Evolutionary conservation across 2,888 invertebrate genomes (phyloP).

Genomic region (Diogma glabrata): DNA sequence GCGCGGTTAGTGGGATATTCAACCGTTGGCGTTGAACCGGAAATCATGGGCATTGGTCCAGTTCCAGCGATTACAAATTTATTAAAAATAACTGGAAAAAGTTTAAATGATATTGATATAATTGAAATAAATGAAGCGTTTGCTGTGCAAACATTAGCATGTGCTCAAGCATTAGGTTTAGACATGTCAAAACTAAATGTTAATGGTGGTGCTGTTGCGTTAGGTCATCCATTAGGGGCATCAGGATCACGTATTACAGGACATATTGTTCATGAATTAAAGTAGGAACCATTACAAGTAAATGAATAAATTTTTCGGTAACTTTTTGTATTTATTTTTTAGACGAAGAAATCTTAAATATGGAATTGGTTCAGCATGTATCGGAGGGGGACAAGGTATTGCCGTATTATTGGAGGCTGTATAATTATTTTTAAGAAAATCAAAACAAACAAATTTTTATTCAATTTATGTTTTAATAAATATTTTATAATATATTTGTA

Average conservation of each 20-base stretch:
- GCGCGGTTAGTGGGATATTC: slow-evolving; percentile 86
- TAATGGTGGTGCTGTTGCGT: slow-evolving; percentile 90
- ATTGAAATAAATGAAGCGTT: slow-evolving; percentile 99
- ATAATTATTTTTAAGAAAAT: too few species aligned
- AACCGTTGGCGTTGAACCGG: slow-evolving; percentile 54
- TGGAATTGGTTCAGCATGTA: slow-evolving; percentile 92
- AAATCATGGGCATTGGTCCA: slow-evolving; percentile 97
- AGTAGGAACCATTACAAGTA: slow-evolving; percentile 40
- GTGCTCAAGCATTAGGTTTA: slow-evolving; percentile 76
- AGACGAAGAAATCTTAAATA: too few species aligned
- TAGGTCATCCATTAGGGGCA: slow-evolving; percentile 96
- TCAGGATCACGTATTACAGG: slow-evolving; percentile 86
- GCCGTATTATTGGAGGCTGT: slow-evolving; percentile 77
- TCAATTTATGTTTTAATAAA: too few species aligned
- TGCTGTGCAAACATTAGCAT: slow-evolving; percentile 86
- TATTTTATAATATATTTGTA: too few species aligned
- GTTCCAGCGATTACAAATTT: slow-evolving; percentile 85
- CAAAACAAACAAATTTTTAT: too few species aligned
- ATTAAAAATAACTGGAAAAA: slow-evolving; percentile 64
- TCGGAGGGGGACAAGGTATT: slow-evolving; percentile 98
- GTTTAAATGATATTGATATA: slow-evolving; percentile 78
- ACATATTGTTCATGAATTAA: slow-evolving; percentile 83
- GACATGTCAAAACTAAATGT: slow-evolving; percentile 83
- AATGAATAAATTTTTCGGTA: too few species aligned
- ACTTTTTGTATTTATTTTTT: too few species aligned